phyloP scores from a whole-genome alignment of 1,140 invertebrate genomes.

The Leptopilina clavipes region DNA sequence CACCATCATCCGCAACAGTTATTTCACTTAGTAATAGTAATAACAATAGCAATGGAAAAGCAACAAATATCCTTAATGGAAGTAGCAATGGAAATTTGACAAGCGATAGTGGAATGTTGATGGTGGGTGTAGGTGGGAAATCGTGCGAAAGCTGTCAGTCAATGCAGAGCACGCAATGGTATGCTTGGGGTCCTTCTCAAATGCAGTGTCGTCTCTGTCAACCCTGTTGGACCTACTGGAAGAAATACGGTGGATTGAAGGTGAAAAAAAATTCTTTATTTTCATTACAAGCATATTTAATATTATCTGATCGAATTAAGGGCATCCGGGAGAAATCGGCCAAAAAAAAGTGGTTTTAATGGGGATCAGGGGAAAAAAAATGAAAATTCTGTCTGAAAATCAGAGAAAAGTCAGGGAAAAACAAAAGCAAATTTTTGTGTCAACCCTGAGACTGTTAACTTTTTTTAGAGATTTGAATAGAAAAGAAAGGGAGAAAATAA shows the following conservation, averaged over 20 bases:
- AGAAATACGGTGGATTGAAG: slow-evolving; percentile 98
- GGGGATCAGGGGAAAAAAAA: no score
- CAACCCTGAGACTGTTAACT: no score
- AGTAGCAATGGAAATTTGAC: slow-evolving; percentile 83
- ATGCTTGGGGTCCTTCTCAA: slow-evolving; percentile 93
- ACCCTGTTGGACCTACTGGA: slow-evolving; percentile 98
- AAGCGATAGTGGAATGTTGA: slow-evolving; percentile 75
- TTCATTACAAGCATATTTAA: no score
- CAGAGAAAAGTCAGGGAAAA: no score
- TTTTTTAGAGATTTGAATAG: no score
- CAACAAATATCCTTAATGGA: slow-evolving; percentile 78
- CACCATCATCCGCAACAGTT: slow-evolving; percentile 64
- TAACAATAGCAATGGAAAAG: slow-evolving; percentile 83
- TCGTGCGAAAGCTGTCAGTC: slow-evolving; percentile 89
- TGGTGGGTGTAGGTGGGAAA: slow-evolving; percentile 77
- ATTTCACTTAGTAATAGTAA: slow-evolving; percentile 70
- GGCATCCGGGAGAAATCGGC: no score
- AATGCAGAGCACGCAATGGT: slow-evolving; percentile 89
- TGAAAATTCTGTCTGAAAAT: no score
- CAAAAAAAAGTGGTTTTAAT: no score
- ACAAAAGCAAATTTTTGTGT: no score
- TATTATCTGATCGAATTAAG: no score
- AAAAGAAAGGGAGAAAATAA: no score
- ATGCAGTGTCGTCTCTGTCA: slow-evolving; percentile 94
- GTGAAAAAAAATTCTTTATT: no score